Conservation (phyloP, 2,113 vertebrate species). For the Oceanodroma tethys region DNA sequence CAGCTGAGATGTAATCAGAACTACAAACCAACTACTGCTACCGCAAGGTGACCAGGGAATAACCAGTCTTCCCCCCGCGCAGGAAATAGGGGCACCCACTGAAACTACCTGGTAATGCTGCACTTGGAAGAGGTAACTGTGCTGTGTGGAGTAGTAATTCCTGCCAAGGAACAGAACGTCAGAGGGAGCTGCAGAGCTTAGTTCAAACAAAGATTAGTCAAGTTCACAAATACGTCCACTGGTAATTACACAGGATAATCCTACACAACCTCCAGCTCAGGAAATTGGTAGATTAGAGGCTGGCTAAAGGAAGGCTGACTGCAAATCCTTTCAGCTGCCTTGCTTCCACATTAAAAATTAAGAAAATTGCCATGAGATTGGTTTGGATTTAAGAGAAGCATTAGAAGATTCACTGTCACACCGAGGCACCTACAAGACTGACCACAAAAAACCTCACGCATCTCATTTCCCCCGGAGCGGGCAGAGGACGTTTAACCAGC, state of each 20-base stretch:
- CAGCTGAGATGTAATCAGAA: background rate
- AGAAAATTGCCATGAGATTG: background rate
- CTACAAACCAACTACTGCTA: background rate
- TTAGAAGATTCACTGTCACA: background rate
- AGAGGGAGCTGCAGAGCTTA: background rate
- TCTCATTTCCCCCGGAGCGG: fast-evolving
- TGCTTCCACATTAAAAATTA: background rate
- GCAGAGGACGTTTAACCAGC: background rate
- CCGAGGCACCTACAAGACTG: background rate
- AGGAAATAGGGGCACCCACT: background rate
- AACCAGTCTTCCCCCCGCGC: no score
- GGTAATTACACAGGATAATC: no score
- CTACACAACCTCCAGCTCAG: background rate
- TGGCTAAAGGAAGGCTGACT: background rate
- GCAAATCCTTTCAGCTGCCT: background rate
- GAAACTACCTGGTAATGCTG: background rate
- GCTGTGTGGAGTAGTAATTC: fast-evolving
- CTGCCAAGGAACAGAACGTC: fast-evolving
- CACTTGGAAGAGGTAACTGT: background rate
- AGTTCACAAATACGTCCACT: background rate
- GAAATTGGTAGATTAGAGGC: background rate
- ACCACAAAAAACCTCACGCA: fast-evolving
- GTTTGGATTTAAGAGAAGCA: background rate
- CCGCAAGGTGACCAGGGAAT: background rate
- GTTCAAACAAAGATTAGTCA: background rate